These are phyloP conservation scores for Muscicapa comitata DNA, from an alignment of 2,797 vertebrate species.

Conservation along the genomic window DNA sequence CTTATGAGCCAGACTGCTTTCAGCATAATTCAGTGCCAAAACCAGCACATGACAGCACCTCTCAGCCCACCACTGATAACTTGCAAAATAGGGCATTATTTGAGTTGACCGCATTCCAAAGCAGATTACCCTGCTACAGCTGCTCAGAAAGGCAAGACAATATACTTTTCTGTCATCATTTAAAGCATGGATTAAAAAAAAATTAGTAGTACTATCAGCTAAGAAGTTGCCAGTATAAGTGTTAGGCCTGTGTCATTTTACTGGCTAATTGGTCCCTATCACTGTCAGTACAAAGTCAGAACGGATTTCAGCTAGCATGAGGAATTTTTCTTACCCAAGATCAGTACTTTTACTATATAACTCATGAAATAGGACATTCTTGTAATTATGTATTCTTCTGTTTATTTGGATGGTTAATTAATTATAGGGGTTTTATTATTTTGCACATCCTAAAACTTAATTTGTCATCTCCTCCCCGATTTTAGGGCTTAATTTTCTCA, in stretches of 20 bases:
- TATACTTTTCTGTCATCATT: not conserved
- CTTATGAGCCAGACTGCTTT: not conserved
- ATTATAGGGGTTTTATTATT: not conserved
- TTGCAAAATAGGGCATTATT: not conserved
- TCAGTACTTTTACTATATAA: not conserved
- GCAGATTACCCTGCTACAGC: not conserved
- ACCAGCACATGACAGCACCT: not conserved
- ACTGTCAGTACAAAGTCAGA: not conserved
- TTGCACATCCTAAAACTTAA: not conserved
- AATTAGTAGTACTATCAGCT: not conserved
- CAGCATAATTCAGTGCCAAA: not conserved
- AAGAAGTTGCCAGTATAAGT: not conserved
- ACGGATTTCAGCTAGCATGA: not conserved
- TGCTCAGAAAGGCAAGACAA: not conserved
- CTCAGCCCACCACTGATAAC: not conserved
- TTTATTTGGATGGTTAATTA: not conserved
- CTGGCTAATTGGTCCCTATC: not conserved
- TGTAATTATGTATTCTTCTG: not conserved
- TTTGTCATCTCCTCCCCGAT: not conserved
- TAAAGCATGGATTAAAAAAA: not conserved
- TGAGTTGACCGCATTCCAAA: not conserved
- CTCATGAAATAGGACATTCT: not conserved
- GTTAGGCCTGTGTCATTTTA: not conserved
- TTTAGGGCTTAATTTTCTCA: not conserved
- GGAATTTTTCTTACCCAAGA: not conserved